Evolutionary conservation across 2,888 invertebrate species (phyloP).

Genomic region (Bedellia somnulentella): DNA sequence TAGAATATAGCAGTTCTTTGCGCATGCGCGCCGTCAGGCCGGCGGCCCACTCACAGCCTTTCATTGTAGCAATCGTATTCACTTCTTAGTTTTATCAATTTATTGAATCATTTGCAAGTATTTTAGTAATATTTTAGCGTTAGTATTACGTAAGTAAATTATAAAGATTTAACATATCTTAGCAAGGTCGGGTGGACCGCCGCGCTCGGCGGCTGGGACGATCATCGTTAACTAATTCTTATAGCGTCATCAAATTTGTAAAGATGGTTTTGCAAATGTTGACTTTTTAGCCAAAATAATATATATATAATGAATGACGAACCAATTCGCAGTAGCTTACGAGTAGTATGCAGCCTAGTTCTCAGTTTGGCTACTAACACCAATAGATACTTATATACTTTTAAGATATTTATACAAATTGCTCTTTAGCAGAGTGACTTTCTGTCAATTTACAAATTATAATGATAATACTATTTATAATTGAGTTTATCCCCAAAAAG

Average conservation of each 20-base stretch:
- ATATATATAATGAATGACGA: conserved; percentile 57
- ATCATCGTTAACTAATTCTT: conserved; percentile 55
- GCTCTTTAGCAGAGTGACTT: conserved; percentile 52
- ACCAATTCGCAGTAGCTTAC: conserved; percentile 60
- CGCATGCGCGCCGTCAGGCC: conserved; percentile 3
- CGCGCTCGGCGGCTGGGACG: conserved; percentile 21
- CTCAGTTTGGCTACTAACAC: conserved; percentile 55
- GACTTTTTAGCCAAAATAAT: conserved; percentile 61
- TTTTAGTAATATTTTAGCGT: background rate
- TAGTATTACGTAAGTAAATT: too few species aligned
- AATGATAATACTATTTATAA: conserved; percentile 22
- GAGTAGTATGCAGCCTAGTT: conserved; percentile 55
- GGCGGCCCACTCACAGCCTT: conserved; percentile 5
- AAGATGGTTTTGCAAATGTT: conserved; percentile 57
- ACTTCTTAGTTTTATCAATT: background rate
- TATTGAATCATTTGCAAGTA: background rate
- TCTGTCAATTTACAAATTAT: conserved; percentile 53
- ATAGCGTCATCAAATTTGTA: conserved; percentile 57
- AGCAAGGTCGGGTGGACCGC: conserved; percentile 23
- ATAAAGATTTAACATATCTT: conserved; percentile 48
- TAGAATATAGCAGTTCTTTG: conserved; percentile 24
- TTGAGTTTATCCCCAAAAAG: conserved; percentile 51
- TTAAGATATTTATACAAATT: conserved; percentile 55
- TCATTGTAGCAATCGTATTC: too few species aligned
- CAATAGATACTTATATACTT: conserved; percentile 54